Conservation (phyloP, 1,140 invertebrate species). For the Akabosia matsudoensis region DNA sequence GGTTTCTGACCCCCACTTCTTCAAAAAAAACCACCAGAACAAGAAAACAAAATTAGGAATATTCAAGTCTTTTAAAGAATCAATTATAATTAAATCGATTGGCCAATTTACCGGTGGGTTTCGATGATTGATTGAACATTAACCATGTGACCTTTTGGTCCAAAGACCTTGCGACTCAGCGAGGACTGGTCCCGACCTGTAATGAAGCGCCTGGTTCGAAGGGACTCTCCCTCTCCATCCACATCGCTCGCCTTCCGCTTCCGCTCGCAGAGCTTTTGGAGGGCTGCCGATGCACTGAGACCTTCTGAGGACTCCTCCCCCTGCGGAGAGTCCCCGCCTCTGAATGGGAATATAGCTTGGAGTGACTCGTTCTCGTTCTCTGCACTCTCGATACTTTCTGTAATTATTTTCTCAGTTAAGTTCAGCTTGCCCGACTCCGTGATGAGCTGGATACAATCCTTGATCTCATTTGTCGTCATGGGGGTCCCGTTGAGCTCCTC, state of each 20-base stretch:
- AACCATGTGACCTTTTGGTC: slow-evolving; percentile 69
- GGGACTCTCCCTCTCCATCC: too few species aligned
- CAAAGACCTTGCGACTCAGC: slow-evolving; percentile 56
- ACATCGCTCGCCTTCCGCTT: slow-evolving; percentile 16
- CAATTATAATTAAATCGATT: too few species aligned
- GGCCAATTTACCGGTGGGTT: slow-evolving; percentile 61
- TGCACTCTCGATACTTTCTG: slow-evolving; percentile 1
- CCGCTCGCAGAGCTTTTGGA: slow-evolving; percentile 40
- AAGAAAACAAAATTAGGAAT: too few species aligned
- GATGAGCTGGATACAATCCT: neutral
- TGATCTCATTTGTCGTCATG: slow-evolving; percentile 3
- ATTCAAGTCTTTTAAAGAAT: too few species aligned
- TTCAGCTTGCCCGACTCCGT: neutral
- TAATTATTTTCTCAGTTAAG: neutral
- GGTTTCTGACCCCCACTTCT: too few species aligned
- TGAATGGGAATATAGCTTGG: neutral
- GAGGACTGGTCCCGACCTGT: slow-evolving; percentile 27
- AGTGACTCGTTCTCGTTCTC: neutral
- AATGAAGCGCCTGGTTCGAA: slow-evolving; percentile 33
- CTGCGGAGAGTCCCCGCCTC: slow-evolving; percentile 19
- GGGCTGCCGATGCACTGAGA: slow-evolving; percentile 40
- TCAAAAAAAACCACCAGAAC: too few species aligned
- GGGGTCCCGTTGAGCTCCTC: neutral
- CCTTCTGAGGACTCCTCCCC: slow-evolving; percentile 16
- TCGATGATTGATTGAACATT: slow-evolving; percentile 79